These are phyloP conservation scores for Crossaster papposus DNA, from an alignment of 53 echinoderm and acorn worm genomes.

Conservation along the genomic window DNA sequence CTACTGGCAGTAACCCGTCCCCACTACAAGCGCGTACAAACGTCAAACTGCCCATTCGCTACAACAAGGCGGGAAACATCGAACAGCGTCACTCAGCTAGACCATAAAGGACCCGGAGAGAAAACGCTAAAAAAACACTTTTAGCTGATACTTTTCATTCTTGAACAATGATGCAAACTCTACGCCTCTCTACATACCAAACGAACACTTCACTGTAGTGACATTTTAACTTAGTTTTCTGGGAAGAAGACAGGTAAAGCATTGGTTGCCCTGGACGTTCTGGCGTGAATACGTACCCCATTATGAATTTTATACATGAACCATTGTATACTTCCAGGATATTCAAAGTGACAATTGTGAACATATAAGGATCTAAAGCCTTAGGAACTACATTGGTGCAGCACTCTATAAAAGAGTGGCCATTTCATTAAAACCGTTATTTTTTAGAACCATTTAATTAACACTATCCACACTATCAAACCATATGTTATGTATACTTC, in stretches of 20 bases:
- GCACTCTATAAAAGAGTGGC: no score
- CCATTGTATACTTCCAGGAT: no score
- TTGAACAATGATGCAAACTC: neutral
- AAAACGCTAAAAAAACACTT: neutral
- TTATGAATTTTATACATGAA: neutral
- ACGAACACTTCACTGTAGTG: neutral
- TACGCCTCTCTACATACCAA: neutral
- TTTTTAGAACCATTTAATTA: no score
- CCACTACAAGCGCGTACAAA: neutral
- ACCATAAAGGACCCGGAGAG: neutral
- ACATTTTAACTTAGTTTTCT: neutral
- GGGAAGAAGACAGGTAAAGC: no score
- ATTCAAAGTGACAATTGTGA: no score
- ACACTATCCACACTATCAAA: no score
- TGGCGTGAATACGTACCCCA: neutral
- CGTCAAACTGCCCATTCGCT: constrained; percentile 37
- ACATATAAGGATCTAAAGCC: no score
- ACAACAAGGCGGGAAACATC: constrained; percentile 31
- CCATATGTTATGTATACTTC: no score
- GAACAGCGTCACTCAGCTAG: constrained; percentile 25
- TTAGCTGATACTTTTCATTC: neutral
- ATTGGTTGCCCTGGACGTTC: no score
- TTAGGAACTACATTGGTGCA: no score
- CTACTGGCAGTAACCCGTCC: neutral
- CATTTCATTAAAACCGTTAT: no score